Evolutionary conservation across 2,888 invertebrate genomes (phyloP), one percentile per base, ranked within the genome.

Genomic region (Torymus texanus): DNA sequence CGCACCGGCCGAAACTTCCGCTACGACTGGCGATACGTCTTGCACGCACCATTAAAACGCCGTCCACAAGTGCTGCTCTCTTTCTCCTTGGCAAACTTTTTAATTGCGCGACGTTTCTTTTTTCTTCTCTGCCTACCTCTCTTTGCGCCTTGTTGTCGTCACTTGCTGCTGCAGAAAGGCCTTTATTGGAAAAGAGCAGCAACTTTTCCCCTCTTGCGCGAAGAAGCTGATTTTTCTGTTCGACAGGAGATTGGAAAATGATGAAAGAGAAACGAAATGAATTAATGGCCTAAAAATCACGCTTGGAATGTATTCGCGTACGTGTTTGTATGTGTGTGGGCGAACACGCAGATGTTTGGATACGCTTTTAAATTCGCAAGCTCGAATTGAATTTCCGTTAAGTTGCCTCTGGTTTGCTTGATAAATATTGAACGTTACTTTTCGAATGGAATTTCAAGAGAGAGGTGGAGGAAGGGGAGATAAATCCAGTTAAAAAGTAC

Each of bases 81-180:
- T 0, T 50, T 16, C 16, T 55, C n/a, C 55, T 21, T n/a, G 3
- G 16, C 29, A 68, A 75, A 75, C 67, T 75, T 75, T 75, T 75
- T 75, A 75, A 75, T 68, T 75, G 68, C 62, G 16, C 59, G 50
- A 14, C 66, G 16, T 51, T 24, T 55, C 41, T 61, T 41, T 24
- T 62, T 41, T n/a, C 51, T 72, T 29, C 65, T 51, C 41, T 8
- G 8, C 41, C 41, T 41, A 1, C 41, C 3, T 41, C 41, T 41
- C 8, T 8, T 67, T 50, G 29, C 16, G 8, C 65, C 5, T 41
- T 63, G 55, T 21, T 53, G 18, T 24, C n/a, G 18, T 72, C 58
- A 16, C 24, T 12, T 41, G 10, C 24, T 10, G 58, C 29, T 29
- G 63, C 16, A 63, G 29, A 41, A 63, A 41, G n/a, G 29, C 41